Evolutionary conservation across 2,888 invertebrate genomes (phyloP).

Genomic region (Eubasilissa splendida): DNA sequence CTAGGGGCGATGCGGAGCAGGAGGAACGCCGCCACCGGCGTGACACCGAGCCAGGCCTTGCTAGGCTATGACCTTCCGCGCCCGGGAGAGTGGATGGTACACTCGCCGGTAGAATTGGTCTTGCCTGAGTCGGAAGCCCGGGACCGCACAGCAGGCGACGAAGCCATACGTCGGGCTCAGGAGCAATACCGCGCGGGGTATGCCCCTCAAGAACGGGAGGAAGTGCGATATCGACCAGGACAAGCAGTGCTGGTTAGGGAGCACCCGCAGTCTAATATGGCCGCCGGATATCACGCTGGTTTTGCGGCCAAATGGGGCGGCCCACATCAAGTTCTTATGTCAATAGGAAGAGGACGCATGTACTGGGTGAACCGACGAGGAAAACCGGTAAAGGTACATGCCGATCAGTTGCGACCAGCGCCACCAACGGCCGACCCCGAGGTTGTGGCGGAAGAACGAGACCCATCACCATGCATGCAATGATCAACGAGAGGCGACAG

Average conservation of each 20-base stretch:
- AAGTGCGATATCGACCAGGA: not conserved
- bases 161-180: not conserved
- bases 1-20: not conserved
- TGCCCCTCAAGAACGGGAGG: not conserved
- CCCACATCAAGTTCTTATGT: not conserved
- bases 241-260: not conserved
- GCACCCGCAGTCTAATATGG: conserved; percentile 1
- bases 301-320: conserved; percentile 14
- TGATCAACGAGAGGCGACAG: too few relatives aligned
- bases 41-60: conserved; percentile 8
- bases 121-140: not conserved
- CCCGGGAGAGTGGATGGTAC: not conserved
- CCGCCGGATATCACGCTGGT: conserved; percentile 4
- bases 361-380: conserved; percentile 18
- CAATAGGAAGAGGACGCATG: not conserved
- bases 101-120: not conserved
- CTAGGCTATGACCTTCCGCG: not conserved
- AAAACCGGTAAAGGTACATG: not conserved
- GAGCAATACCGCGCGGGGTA: not conserved
- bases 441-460: too few relatives aligned
- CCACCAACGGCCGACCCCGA: not conserved
- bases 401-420: not conserved
- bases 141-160: not conserved
- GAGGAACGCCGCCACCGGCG: conserved; percentile 4
- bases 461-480: too few relatives aligned